Base-by-base conservation (phyloP, 2,797 vertebrate genomes). In the Pygocentrus nattereri region DNA sequence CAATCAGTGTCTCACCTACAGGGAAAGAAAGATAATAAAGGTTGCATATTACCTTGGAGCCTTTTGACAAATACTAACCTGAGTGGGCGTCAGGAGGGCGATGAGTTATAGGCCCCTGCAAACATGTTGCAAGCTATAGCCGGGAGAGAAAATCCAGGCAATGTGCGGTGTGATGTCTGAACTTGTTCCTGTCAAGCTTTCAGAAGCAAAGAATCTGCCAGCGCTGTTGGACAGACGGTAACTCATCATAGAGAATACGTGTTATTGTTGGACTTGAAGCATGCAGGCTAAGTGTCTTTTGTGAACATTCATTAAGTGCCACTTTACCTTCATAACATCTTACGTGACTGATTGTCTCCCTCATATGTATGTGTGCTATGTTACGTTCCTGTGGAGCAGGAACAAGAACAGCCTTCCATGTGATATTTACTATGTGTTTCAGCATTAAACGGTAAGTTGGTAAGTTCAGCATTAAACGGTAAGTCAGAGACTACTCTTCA, bases 1-100 rank as follows among this genome's bases (percentile, higher is more conserved):
- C 49, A 73, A 34, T 56, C 70, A 73, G 27, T 34, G 31, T 25
- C 64, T 10, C 30, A 31, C 41, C n/a, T 25, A 23, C 25, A 61
- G 19, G 27, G 41, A 11, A 21, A 62, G 50, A 27, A 50, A 62
- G 47, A 34, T 34, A 10, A 30, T 52, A 54, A 30, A 72, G 16
- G 73, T 34, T 38, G 50, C 19, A 56, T 21, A 30, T 19, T 54
- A 11, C 47, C 69, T 54, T 10, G 27, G 49, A 64, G 49, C 71
- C 30, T 64, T 56, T 74, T 25, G 21, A 65, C 58, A 75, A 25
- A 80, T 52, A 5, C 44, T 56, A 79, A 52, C 41, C 21, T 25
- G 78, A 54, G 78, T 80, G 59, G 58, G 69, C 23, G 68, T 68
- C 61, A 19, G 10, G 49, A 56, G 11, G 75, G 30, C 47, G 70